Evolutionary conservation across 2,113 vertebrate species (phyloP).

Genomic region (Dromas ardeola): DNA sequence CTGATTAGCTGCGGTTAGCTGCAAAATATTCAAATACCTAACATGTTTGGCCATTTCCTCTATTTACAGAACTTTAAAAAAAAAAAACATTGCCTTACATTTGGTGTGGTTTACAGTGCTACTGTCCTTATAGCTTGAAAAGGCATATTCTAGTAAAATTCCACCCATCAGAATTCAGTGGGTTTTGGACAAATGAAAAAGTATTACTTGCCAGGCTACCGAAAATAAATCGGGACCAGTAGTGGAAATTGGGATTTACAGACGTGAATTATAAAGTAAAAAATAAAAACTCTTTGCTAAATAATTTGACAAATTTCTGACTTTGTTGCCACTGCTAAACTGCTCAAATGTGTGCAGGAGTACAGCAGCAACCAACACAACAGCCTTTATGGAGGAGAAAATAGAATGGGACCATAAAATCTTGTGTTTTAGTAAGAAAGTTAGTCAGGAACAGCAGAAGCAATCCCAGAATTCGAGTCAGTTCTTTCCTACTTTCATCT

Average conservation of each 20-base stretch:
- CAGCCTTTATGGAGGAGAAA: not conserved
- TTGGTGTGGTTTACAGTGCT: not conserved
- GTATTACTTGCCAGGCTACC: not conserved
- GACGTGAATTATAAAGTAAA: not conserved
- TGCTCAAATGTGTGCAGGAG: not conserved
- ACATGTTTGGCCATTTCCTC: not conserved
- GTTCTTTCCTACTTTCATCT: not conserved
- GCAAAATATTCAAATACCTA: conserved; percentile 6
- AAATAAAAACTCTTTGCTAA: not conserved
- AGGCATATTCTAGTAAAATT: not conserved
- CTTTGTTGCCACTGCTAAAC: not conserved
- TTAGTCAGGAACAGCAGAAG: not conserved
- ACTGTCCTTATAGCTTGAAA: not conserved
- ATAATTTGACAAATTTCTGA: conserved; percentile 1
- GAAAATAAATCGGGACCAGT: not conserved
- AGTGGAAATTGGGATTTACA: not conserved
- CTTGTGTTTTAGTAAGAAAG: not conserved
- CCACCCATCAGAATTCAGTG: not conserved
- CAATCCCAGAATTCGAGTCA: not conserved
- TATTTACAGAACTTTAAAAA: not conserved
- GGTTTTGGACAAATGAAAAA: not conserved
- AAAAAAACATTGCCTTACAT: not conserved
- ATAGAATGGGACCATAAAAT: not conserved
- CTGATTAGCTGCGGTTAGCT: not conserved
- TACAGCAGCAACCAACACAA: not conserved